phyloP scores from a whole-genome alignment of 37 sponge, comb jelly and placozoan genomes.

The Tethya wilhelma region DNA sequence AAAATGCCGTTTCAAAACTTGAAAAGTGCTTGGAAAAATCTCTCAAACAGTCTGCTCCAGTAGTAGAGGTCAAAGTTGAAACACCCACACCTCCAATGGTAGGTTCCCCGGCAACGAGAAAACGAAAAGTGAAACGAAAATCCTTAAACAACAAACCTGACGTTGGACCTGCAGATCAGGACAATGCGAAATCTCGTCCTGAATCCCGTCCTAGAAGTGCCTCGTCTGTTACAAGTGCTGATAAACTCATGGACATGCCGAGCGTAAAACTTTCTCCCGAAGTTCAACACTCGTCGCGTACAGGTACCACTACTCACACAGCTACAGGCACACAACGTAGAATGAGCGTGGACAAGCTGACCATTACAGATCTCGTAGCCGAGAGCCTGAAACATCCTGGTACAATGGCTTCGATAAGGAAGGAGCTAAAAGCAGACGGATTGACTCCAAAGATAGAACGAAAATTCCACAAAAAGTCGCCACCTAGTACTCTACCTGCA shows the following conservation, averaged over 20 bases:
- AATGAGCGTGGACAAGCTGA: not conserved
- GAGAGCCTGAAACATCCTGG: conserved; percentile 59
- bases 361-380: conserved; percentile 64
- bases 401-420: conserved; percentile 65
- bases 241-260: not conserved
- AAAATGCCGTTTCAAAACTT: not conserved
- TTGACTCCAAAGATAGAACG: conserved; percentile 73
- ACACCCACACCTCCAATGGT: not conserved
- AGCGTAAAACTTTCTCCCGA: not conserved
- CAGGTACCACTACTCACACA: not conserved
- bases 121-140: not conserved
- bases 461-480: conserved; percentile 33
- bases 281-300: not conserved
- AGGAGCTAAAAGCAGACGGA: conserved; percentile 63
- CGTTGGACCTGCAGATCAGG: not conserved
- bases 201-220: conserved; percentile 25
- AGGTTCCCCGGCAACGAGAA: not conserved
- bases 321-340: not conserved
- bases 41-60: not conserved
- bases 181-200: not conserved
- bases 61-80: not conserved
- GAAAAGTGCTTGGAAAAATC: not conserved
- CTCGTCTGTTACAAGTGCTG: conserved; percentile 1
- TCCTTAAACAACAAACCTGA: not conserved
- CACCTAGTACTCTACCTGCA: conserved; percentile 31